Conservation (phyloP, 2,113 vertebrate species). For the Tinamus guttatus region DNA sequence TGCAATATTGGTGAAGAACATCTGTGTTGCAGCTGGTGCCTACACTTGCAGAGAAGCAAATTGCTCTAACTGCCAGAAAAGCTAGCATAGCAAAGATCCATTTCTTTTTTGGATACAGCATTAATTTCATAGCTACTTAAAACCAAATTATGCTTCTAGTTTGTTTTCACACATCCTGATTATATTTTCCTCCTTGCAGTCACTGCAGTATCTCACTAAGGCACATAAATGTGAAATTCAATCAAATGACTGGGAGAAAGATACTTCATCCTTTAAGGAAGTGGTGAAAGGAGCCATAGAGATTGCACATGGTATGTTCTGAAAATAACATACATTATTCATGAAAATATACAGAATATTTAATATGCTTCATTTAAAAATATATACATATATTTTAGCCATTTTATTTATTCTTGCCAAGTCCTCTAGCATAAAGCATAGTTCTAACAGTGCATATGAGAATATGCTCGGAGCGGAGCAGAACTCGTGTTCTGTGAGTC, state of each 20-base stretch:
- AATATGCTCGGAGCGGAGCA: neutral
- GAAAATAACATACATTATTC: neutral
- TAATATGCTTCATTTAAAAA: neutral
- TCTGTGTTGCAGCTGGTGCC: constrained; percentile 72
- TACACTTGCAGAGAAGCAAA: neutral
- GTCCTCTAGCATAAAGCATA: neutral
- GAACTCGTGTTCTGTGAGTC: neutral
- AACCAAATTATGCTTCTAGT: neutral
- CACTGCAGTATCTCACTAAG: constrained; percentile 90
- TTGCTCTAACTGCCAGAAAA: neutral
- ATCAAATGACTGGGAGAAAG: constrained; percentile 88
- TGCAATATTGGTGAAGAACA: constrained; percentile 37
- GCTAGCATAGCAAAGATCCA: neutral
- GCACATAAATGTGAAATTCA: constrained; percentile 93
- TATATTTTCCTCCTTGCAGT: constrained; percentile 75
- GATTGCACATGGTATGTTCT: constrained; percentile 85
- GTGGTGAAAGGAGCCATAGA: constrained; percentile 83
- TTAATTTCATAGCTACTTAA: neutral
- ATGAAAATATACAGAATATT: neutral
- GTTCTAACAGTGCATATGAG: neutral
- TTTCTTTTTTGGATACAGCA: neutral
- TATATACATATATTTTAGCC: neutral
- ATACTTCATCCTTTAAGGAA: constrained; percentile 85
- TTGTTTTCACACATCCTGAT: neutral
- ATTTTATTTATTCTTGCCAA: neutral